phyloP scores from a whole-genome alignment of 2,113 vertebrate genomes.

The Elachura formosa region DNA sequence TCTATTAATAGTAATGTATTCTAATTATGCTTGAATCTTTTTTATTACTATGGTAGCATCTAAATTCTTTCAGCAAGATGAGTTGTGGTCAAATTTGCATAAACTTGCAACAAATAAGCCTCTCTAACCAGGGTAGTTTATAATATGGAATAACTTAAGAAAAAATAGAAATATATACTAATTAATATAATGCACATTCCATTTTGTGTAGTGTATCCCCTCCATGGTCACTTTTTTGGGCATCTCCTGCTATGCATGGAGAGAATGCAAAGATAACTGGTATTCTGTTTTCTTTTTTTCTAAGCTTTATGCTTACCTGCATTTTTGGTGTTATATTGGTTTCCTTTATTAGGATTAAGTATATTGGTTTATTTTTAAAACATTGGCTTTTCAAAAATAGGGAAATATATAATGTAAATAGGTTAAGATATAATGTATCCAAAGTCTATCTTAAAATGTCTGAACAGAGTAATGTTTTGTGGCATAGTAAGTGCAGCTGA shows the following conservation, averaged over 20 bases:
- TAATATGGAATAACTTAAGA: neutral
- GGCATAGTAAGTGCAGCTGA: neutral
- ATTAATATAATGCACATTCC: neutral
- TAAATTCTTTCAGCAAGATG: neutral
- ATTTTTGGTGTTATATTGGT: neutral
- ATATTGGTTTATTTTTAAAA: neutral
- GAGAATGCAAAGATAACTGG: neutral
- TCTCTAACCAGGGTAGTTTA: neutral
- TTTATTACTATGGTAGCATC: neutral
- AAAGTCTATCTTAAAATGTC: neutral
- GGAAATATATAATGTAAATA: neutral
- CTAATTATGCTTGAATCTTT: neutral
- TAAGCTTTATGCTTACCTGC: neutral
- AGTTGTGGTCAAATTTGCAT: neutral
- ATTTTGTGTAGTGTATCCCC: neutral
- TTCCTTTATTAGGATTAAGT: neutral
- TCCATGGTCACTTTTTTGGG: neutral
- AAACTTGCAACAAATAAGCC: neutral
- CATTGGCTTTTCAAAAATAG: neutral
- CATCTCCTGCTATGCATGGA: neutral
- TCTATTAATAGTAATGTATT: neutral
- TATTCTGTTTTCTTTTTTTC: neutral
- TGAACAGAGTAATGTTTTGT: neutral
- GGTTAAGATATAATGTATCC: neutral
- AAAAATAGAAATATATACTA: neutral